Base-by-base conservation (phyloP, 2,888 invertebrate genomes). In the Cheilosia scutellata region DNA sequence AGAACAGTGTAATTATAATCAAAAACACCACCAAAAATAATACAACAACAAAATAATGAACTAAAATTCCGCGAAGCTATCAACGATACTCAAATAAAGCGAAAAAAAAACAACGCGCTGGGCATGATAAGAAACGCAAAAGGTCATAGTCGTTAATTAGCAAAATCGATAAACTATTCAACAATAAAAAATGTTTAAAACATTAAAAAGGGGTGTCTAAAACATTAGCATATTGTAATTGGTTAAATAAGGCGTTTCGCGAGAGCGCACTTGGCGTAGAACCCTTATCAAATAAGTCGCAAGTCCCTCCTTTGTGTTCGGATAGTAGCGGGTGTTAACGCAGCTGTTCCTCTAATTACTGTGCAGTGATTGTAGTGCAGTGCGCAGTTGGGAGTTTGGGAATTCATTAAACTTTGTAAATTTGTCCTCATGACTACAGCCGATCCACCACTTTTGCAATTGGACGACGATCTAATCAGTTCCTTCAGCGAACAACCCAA, bases 391-490 rank as follows among this genome's bases (percentile, higher is more conserved):
- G 82, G 68, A 82, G 68, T 68, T 86, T 62, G 25, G 29, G 60
- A 82, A 25, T 49, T 42, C n/a, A 37, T 65, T 55, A 65, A 65
- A 60, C 11, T 47, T 72, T 72, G 60, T 47, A 86, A 86, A 82
- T 62, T 72, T 63, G 82, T 65, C 93, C 94, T 94, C 93, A 94
- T 94, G 94, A 94, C 94, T 93, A 93, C 94, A 93, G 93, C 93
- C 93, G 94, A 94, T 93, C 94, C 94, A 91, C 94, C 94, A 90
- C 93, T 95, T 93, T 93, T 95, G 92, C 94, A 94, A 93, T 93
- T 95, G 93, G 94, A 94, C 93, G 94, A 94, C 88, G 92, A 92
- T 88, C 89, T 91, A 62, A 91, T 91, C 84, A 90, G 90, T 62
- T 90, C 90, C 79, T 90, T 89, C 82, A 89, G 89, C 40, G 90